Percentiles rank a stretch among this genome's conserved stretches.
These are phyloP conservation scores for Globodera rostochiensis DNA, from an alignment of 1,140 invertebrate genomes.

Conservation along the genomic window DNA sequence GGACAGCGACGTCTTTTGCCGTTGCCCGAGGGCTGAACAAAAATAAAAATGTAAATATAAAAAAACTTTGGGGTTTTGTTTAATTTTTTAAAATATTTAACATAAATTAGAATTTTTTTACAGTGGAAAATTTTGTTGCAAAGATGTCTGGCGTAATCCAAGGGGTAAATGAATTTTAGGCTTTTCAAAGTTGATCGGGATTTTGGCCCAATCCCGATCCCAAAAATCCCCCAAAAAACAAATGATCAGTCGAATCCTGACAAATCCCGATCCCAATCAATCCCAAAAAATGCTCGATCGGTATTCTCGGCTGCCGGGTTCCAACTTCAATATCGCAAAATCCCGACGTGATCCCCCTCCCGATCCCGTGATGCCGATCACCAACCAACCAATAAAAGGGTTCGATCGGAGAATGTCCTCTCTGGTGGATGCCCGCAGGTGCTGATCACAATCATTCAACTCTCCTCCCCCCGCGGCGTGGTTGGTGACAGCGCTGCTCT, in stretches of 20 bases:
- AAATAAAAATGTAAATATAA: not conserved
- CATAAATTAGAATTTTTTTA: too few species aligned
- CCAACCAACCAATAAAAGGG: not conserved
- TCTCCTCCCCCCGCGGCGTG: not conserved
- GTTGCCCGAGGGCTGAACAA: not conserved
- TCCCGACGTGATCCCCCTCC: not conserved
- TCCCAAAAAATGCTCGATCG: too few species aligned
- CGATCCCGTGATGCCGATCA: not conserved
- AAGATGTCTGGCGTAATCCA: too few species aligned
- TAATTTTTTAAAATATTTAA: too few species aligned
- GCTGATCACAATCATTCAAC: not conserved
- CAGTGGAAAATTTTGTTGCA: too few species aligned
- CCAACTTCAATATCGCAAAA: too few species aligned
- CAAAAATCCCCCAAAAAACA: not conserved
- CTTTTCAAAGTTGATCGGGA: too few species aligned
- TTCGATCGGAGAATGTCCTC: slow-evolving; percentile 18
- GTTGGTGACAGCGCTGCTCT: not conserved
- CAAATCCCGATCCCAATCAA: too few species aligned
- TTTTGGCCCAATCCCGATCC: not conserved
- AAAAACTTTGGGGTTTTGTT: too few species aligned
- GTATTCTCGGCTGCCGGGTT: too few species aligned
- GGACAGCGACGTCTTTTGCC: not conserved
- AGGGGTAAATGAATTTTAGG: too few species aligned
- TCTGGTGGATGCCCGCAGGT: slow-evolving; percentile 1
- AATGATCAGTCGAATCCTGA: not conserved